Evolutionary conservation across 1,140 invertebrate genomes (phyloP), one percentile per base, ranked within the genome.

Genomic region (Saccostrea echinata): DNA sequence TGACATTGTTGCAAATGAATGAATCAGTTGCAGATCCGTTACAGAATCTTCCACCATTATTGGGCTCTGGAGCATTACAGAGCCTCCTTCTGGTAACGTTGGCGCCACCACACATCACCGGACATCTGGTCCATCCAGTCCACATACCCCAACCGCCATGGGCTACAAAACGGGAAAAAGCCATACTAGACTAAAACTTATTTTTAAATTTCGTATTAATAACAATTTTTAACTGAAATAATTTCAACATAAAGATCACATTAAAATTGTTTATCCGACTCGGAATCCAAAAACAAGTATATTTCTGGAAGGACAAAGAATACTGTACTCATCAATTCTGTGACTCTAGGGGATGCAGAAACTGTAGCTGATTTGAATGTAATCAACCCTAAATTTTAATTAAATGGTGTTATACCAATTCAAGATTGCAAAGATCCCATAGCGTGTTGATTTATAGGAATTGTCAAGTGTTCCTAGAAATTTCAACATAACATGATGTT

Each of bases 81-180:
- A 87, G 71, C 13, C 92, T 85, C 43, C 82, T 86, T 51, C 91
- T 61, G 9, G 71, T 84, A 13, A 43, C 80, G 18, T 84, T 84
- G 12, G 91, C 92, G 61, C 90, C 90, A 4, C 92, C 92, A 85
- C 92, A 93, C 35, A 92, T 91, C n/a, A 88, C 87, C 21, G 87
- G 89, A 85, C 92, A 93, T 0, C 83, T 30, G 76, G 87, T 91
- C 92, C 92, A 93, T 4, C 88, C 88, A n/a, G 90, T 89, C 92
- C 92, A 93, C 71, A 84, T 85, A 24, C 82, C 83, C 88, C 88
- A 89, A 13, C 35, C 53, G 8, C 88, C 88, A 53, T 89, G n/a
- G 12, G 68, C 88, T 89, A 11, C 21, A 86, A 16, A 86, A 53
- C n/a, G n/a, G 82, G 6, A 51, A 76, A 86, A 27, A 80, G 8